Evolutionary conservation across 2,888 invertebrate genomes (phyloP).

Genomic region (Melanostoma scalare): DNA sequence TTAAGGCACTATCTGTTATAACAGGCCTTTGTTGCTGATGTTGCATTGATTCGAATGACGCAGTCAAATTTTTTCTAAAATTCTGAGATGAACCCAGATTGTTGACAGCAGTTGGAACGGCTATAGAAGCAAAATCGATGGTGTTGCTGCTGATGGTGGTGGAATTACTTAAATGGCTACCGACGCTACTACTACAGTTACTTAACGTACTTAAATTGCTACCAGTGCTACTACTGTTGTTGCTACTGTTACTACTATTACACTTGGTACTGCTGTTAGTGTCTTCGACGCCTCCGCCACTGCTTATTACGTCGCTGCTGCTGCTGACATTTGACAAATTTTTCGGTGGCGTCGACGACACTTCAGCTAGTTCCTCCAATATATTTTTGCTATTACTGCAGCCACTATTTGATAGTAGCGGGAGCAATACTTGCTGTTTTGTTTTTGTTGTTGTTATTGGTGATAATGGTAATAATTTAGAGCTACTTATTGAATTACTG

Average conservation of each 20-base stretch:
- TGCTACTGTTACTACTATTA: constrained; percentile 74
- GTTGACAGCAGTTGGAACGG: constrained; percentile 2
- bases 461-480: constrained; percentile 65
- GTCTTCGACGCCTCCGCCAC: constrained; percentile 61
- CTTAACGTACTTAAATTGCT: constrained; percentile 76
- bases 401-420: constrained; percentile 43
- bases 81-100: constrained; percentile 74
- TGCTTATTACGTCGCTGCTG: constrained; percentile 33
- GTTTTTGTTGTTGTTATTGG: constrained; percentile 54
- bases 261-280: constrained; percentile 67
- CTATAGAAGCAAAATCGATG: constrained; percentile 28
- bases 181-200: constrained; percentile 75
- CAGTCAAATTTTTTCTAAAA: constrained; percentile 80
- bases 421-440: constrained; percentile 55
- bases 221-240: constrained; percentile 73
- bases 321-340: constrained; percentile 41
- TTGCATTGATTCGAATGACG: constrained; percentile 78
- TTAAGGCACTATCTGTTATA: constrained; percentile 27
- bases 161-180: constrained; percentile 73
- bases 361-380: constrained; percentile 54
- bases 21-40: constrained; percentile 41
- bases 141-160: constrained; percentile 52
- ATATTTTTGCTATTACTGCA: constrained; percentile 47
- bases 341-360: constrained; percentile 57
- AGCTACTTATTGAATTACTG: constrained; percentile 66